A percentile compares a stretch with the other conserved stretches of the same genome.
Conservation (phyloP, 1,140 invertebrate genomes). For the Heliconius melpomene region DNA sequence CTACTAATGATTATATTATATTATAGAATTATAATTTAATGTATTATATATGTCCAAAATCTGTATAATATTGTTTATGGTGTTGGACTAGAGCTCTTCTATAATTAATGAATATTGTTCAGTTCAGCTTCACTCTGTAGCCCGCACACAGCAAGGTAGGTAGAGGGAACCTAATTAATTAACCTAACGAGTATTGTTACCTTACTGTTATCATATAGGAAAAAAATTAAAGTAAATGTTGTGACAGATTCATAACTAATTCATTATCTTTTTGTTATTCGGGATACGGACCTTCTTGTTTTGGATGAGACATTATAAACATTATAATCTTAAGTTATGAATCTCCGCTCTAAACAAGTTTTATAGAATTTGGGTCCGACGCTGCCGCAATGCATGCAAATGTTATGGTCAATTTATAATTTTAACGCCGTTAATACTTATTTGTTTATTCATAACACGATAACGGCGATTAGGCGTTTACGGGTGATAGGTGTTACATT, state of each 20-base stretch:
- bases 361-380: constrained; percentile 40
- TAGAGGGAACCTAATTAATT: no score
- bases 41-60: no score
- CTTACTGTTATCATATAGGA: neutral
- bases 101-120: neutral
- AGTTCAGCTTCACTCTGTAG: no score
- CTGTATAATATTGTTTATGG: no score
- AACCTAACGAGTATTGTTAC: neutral
- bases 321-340: constrained; percentile 47
- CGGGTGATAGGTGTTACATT: constrained; percentile 54
- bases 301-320: constrained; percentile 27
- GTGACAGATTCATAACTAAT: constrained; percentile 2
- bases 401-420: constrained; percentile 65
- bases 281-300: constrained; percentile 19
- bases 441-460: constrained; percentile 71
- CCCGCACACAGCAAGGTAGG: no score
- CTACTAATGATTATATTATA: no score
- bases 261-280: constrained; percentile 18
- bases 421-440: constrained; percentile 68
- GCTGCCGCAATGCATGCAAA: constrained; percentile 51
- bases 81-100: no score
- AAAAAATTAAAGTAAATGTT: constrained; percentile 20
- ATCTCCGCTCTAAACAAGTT: constrained; percentile 55
- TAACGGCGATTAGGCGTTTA: constrained; percentile 68
- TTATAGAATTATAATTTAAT: no score